A percentile compares a stretch with the other conserved stretches of the same genome.
phyloP scores from a whole-genome alignment of 2,113 vertebrate species.

The Daboia siamensis region DNA sequence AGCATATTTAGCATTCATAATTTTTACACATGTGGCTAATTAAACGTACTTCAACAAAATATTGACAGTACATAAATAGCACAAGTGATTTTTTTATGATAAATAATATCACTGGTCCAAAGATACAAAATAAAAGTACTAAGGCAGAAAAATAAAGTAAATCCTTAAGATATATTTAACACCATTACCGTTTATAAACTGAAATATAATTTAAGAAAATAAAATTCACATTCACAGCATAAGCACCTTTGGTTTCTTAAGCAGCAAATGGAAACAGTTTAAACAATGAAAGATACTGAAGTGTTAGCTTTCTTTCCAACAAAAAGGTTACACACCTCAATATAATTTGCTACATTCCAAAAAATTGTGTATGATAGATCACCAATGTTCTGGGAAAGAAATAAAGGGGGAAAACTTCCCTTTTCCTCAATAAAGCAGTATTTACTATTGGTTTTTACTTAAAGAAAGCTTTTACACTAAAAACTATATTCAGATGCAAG shows the following conservation, averaged over 20 bases:
- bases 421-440: slow-evolving; percentile 53
- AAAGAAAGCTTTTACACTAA: slow-evolving; percentile 59
- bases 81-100: slow-evolving; percentile 45
- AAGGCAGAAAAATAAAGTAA: slow-evolving; percentile 60
- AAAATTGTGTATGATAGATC: slow-evolving; percentile 55
- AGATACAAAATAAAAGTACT: slow-evolving; percentile 63
- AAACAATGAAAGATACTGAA: slow-evolving; percentile 64
- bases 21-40: slow-evolving; percentile 42
- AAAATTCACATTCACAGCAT: slow-evolving; percentile 72
- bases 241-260: slow-evolving; percentile 76
- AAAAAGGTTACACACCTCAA: slow-evolving; percentile 59
- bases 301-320: slow-evolving; percentile 44
- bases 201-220: slow-evolving; percentile 66
- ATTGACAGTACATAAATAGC: slow-evolving; percentile 56
- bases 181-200: slow-evolving; percentile 49
- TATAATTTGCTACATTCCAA: slow-evolving; percentile 57
- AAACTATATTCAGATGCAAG: slow-evolving; percentile 42
- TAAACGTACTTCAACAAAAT: slow-evolving; percentile 33
- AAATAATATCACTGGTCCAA: slow-evolving; percentile 65
- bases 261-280: slow-evolving; percentile 70
- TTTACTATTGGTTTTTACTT: slow-evolving; percentile 58
- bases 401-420: slow-evolving; percentile 46
- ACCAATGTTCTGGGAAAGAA: slow-evolving; percentile 58
- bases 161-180: slow-evolving; percentile 57
- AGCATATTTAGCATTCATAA: slow-evolving; percentile 38